A percentile compares a stretch with the other conserved stretches of the same genome.
These are phyloP conservation scores for Orthosia incerta DNA, from an alignment of 2,888 invertebrate genomes.

Conservation along the genomic window DNA sequence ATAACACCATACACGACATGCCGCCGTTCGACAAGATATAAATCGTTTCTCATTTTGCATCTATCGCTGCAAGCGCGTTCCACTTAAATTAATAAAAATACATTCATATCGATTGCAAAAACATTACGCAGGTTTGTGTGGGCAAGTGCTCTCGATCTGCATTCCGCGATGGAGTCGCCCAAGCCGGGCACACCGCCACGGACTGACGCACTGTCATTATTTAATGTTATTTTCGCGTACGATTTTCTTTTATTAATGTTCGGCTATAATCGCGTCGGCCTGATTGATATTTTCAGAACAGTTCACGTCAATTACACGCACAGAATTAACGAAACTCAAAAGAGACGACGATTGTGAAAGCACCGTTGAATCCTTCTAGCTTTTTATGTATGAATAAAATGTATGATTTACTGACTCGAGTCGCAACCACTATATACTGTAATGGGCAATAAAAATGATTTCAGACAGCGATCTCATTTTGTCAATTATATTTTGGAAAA, in stretches of 20 bases:
- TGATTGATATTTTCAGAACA: conserved; percentile 78
- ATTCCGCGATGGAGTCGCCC: conserved; percentile 56
- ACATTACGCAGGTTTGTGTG: conserved; percentile 69
- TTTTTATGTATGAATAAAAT: conserved; percentile 76
- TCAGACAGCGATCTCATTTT: conserved; percentile 70
- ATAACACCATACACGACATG: conserved; percentile 83
- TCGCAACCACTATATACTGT: conserved; percentile 68
- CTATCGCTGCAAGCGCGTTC: conserved; percentile 62
- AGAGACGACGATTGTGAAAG: conserved; percentile 70
- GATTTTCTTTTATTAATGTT: conserved; percentile 67
- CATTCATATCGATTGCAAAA: conserved; percentile 72
- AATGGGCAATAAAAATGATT: conserved; percentile 79
- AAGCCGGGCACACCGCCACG: conserved; percentile 25
- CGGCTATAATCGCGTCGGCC: conserved; percentile 62
- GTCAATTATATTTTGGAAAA: conserved; percentile 72
- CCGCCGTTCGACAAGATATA: conserved; percentile 71
- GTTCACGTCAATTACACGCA: conserved; percentile 73
- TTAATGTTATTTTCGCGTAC: conserved; percentile 65
- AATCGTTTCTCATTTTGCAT: conserved; percentile 74
- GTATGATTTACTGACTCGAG: conserved; percentile 74
- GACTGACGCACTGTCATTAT: conserved; percentile 65
- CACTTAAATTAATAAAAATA: conserved; percentile 71
- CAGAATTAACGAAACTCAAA: conserved; percentile 77
- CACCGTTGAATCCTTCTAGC: conserved; percentile 75
- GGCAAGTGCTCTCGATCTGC: conserved; percentile 70